Evolutionary conservation across 2,888 invertebrate species (phyloP), one percentile per base, ranked within the genome.

Genomic region (Drosophila tanythrix): DNA sequence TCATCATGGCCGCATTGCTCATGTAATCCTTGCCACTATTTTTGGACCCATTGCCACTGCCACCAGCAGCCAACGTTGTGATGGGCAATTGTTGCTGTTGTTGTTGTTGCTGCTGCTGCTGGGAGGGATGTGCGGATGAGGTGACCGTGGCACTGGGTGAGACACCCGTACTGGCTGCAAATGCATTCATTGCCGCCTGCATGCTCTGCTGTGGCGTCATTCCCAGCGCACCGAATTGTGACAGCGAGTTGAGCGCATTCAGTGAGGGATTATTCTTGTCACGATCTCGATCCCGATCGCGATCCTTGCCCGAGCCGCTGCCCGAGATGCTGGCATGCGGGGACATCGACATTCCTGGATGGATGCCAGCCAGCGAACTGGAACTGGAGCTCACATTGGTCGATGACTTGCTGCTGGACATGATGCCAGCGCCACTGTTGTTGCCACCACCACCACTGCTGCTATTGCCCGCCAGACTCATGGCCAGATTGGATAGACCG

Each of bases 161-260:
- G 11, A 79, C 90, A 8, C 92, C 90, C 38, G 92, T 91, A 60
- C 92, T 93, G 4, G 93, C 93, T 18, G 93, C 91, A 78, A 92
- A 92, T 2, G 93, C 93, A 87, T 93, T 93, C 93, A 93, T 93
- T 3, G 93, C 93, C 50, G 93, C 93, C 81, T 93, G 93, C 81
- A 93, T 93, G 84, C 93, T 93, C 70, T 93, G 93, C 73, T 93
- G 93, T 5, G 93, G 92, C 77, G 92, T 93, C 76, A 93, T 90
- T 21, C 93, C 93, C 36, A 93, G 73, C 21, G 92, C 91, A 18
- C 93, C 93, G 35, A 93, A 91, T 70, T 93, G 93, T 3, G 93
- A 93, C 52, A 93, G 72, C 31, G 93, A 93, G 63, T 92, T 93
- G 35, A 93, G 89, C 3, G 93, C 93, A 81, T 93, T 93, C 29